phyloP scores from a whole-genome alignment of 2,797 vertebrate genomes.

The Echiichthys vipera region DNA sequence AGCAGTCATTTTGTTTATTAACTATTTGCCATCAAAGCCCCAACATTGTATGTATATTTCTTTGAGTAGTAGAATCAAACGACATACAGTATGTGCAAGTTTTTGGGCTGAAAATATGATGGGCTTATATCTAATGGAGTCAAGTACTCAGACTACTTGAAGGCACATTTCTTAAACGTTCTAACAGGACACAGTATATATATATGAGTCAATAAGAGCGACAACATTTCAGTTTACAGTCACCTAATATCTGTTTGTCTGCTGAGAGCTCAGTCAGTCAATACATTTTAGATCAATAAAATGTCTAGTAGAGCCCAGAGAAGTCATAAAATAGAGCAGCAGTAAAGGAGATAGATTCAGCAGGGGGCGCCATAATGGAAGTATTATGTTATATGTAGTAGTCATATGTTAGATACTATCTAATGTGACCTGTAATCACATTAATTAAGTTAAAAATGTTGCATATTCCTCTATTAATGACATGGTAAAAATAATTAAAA shows the following conservation, averaged over 20 bases:
- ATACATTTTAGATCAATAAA: background rate
- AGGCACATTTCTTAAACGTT: no score
- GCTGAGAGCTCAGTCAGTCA: no score
- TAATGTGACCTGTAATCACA: background rate
- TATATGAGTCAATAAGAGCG: background rate
- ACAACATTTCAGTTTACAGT: background rate
- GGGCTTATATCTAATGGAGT: background rate
- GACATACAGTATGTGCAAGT: background rate
- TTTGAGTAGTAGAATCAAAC: background rate
- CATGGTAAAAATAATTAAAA: no score
- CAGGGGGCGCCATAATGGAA: constrained; percentile 15
- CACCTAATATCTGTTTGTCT: background rate
- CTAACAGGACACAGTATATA: background rate
- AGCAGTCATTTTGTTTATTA: background rate
- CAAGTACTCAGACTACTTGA: no score
- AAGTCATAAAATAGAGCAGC: background rate
- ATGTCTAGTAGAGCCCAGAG: background rate
- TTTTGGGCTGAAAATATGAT: background rate
- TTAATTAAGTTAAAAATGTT: background rate
- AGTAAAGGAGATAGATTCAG: constrained; percentile 13
- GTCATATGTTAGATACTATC: background rate
- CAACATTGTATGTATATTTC: no score
- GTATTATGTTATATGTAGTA: no score
- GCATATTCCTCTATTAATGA: no score
- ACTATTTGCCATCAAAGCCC: background rate